Conservation (phyloP, 2,888 invertebrate genomes). For the Cryptus armator region DNA sequence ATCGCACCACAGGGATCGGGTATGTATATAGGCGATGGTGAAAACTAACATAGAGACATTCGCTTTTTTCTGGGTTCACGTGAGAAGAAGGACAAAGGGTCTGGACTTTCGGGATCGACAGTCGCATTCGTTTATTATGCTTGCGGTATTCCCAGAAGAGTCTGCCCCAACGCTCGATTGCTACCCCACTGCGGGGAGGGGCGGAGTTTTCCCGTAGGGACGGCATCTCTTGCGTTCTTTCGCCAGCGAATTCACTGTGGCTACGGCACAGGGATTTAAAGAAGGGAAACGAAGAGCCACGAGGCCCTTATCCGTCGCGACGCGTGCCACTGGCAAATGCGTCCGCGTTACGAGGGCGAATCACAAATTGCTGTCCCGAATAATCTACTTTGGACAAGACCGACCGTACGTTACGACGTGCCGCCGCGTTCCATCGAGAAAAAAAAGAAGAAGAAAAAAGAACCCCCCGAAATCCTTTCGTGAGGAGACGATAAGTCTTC, state of each 20-base stretch:
- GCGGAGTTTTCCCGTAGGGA: slow-evolving; percentile 30
- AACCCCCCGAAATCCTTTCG: slow-evolving; percentile 23
- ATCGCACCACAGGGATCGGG: no score
- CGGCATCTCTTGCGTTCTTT: neutral
- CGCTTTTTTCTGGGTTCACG: neutral
- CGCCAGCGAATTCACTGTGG: neutral
- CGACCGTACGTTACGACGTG: slow-evolving; percentile 31
- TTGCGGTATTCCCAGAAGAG: slow-evolving; percentile 60
- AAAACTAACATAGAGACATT: neutral
- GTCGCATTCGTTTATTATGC: slow-evolving; percentile 60
- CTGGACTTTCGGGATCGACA: slow-evolving; percentile 43
- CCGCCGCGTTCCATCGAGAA: neutral
- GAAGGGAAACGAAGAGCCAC: slow-evolving; percentile 42
- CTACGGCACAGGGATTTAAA: slow-evolving; percentile 47
- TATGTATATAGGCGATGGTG: no score
- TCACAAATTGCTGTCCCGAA: slow-evolving; percentile 59
- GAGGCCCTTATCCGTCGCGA: slow-evolving; percentile 46
- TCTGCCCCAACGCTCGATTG: slow-evolving; percentile 16
- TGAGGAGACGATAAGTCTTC: slow-evolving; percentile 13
- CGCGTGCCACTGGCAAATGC: slow-evolving; percentile 16
- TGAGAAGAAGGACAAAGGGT: slow-evolving; percentile 50
- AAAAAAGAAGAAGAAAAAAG: slow-evolving; percentile 7
- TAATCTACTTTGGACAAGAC: slow-evolving; percentile 49
- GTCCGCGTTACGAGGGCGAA: slow-evolving; percentile 3
- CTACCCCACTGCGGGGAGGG: slow-evolving; percentile 2